A percentile compares a stretch with the other conserved stretches of the same genome.
phyloP scores from a whole-genome alignment of 2,888 invertebrate species.

The Altica lythri region DNA sequence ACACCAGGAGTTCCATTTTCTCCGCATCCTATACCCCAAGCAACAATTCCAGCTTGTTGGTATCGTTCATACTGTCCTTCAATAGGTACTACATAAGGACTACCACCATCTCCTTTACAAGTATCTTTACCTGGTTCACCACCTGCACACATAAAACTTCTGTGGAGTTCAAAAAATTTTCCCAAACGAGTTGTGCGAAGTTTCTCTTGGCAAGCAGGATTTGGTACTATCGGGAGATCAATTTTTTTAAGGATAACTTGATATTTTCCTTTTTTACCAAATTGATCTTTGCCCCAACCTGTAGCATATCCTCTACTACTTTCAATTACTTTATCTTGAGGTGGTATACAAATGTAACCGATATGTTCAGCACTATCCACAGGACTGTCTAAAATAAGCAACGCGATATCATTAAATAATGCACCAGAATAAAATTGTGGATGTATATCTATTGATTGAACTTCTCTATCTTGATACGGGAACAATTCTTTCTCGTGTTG shows the following conservation, averaged over 20 bases:
- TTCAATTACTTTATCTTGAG: slow-evolving; percentile 36
- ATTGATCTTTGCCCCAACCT: slow-evolving; percentile 51
- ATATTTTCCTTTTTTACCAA: slow-evolving; percentile 61
- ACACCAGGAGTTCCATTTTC: slow-evolving; percentile 70
- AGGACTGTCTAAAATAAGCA: slow-evolving; percentile 46
- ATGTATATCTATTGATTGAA: slow-evolving; percentile 49
- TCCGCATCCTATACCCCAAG: slow-evolving; percentile 84
- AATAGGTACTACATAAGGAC: slow-evolving; percentile 71
- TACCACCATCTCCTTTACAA: slow-evolving; percentile 62
- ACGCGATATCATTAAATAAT: slow-evolving; percentile 50
- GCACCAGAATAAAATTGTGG: slow-evolving; percentile 46
- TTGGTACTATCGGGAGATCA: slow-evolving; percentile 68
- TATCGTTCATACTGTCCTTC: slow-evolving; percentile 63
- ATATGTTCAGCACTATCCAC: slow-evolving; percentile 40
- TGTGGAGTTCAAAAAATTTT: slow-evolving; percentile 66
- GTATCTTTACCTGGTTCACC: slow-evolving; percentile 66
- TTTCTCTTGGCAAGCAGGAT: slow-evolving; percentile 63
- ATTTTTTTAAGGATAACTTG: slow-evolving; percentile 75
- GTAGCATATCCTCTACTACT: slow-evolving; percentile 44
- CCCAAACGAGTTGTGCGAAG: slow-evolving; percentile 71
- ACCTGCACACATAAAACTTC: slow-evolving; percentile 79
- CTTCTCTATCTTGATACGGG: slow-evolving; percentile 65
- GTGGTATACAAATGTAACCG: slow-evolving; percentile 49
- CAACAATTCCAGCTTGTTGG: slow-evolving; percentile 74
- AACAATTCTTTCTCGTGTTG: slow-evolving; percentile 69